Conservation (phyloP, 2,797 vertebrate genomes). For the Anolis apletophallus region DNA sequence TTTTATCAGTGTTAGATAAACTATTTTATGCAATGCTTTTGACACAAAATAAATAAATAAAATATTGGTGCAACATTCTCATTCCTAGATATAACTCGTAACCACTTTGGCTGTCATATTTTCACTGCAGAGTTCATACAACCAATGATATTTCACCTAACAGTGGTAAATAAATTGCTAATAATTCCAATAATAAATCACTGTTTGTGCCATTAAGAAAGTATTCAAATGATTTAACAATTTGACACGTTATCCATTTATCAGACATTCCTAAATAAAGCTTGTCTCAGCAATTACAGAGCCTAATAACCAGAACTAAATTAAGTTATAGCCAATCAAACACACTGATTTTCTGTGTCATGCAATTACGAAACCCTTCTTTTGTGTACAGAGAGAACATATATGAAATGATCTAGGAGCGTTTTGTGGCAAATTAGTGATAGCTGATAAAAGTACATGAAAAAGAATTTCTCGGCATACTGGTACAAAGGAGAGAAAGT, state of each 20-base stretch:
- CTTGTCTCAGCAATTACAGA: conserved; percentile 18
- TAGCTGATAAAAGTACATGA: neutral
- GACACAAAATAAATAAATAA: no score
- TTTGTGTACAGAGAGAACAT: conserved; percentile 29
- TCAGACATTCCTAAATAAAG: conserved; percentile 25
- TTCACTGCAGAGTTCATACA: neutral
- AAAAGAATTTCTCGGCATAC: neutral
- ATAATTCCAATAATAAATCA: conserved; percentile 25
- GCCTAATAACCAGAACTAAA: conserved; percentile 33
- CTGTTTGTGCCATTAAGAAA: conserved; percentile 20
- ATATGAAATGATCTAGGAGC: neutral
- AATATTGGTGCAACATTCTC: no score
- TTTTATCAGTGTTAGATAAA: no score
- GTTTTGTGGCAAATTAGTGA: conserved; percentile 1
- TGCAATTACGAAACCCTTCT: conserved; percentile 27
- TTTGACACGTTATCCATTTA: conserved; percentile 16
- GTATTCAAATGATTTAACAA: conserved; percentile 41
- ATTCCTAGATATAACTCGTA: no score
- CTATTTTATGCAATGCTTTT: no score
- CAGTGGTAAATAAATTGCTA: conserved; percentile 2
- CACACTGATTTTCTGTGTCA: conserved; percentile 20
- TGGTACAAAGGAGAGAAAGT: neutral
- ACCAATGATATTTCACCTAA: neutral
- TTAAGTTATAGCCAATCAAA: conserved; percentile 37
- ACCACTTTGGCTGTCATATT: no score